phyloP scores from a whole-genome alignment of 2,797 vertebrate species.

The Selene dorsalis region DNA sequence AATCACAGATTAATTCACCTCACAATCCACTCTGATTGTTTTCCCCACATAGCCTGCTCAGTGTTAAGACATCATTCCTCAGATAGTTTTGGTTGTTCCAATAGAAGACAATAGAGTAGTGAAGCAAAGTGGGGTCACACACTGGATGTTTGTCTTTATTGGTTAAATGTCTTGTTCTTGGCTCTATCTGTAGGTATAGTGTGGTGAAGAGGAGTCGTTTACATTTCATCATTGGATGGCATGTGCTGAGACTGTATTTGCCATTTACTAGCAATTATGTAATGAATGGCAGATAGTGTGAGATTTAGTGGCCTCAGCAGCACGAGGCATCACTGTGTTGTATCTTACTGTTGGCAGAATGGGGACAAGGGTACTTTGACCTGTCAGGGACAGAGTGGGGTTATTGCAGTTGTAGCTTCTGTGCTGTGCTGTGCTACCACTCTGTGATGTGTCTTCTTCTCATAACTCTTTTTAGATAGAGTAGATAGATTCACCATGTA shows the following conservation, averaged over 20 bases:
- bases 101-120: constrained; percentile 27
- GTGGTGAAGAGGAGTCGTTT: constrained; percentile 34
- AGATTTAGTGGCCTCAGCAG: constrained; percentile 22
- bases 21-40: neutral
- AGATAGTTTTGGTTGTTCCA: constrained; percentile 17
- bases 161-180: constrained; percentile 49
- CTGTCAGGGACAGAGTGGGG: constrained; percentile 39
- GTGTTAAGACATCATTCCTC: constrained; percentile 26
- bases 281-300: constrained; percentile 38
- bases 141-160: constrained; percentile 50
- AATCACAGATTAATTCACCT: constrained; percentile 16
- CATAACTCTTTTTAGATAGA: neutral
- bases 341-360: constrained; percentile 58
- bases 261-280: constrained; percentile 54
- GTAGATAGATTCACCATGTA: neutral
- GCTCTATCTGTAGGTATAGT: constrained; percentile 30
- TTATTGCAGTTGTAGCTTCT: constrained; percentile 31
- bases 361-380: constrained; percentile 54
- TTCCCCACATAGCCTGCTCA: constrained; percentile 14
- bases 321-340: constrained; percentile 16
- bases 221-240: constrained; percentile 23
- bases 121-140: constrained; percentile 21
- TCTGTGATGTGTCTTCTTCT: neutral
- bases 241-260: constrained; percentile 60
- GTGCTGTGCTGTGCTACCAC: neutral